These are phyloP conservation scores for Muscicapa adusta DNA, from an alignment of 2,113 vertebrate genomes.

Conservation along the genomic window DNA sequence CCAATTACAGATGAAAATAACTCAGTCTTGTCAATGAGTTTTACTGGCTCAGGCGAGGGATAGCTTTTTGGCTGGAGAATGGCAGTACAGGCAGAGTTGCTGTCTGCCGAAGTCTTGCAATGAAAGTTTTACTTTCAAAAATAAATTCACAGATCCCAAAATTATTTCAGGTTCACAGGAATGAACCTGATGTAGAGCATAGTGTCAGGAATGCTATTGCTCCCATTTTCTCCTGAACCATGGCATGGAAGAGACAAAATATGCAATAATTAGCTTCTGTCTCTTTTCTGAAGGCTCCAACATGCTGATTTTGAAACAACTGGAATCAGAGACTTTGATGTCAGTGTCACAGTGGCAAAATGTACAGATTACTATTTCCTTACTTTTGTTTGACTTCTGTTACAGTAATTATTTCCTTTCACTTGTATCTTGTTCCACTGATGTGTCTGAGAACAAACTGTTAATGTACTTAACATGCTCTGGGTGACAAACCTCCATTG, in stretches of 20 bases:
- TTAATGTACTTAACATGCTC: background rate
- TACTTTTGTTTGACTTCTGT: background rate
- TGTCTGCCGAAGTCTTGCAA: background rate
- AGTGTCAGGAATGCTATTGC: background rate
- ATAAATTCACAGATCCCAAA: background rate
- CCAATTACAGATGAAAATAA: background rate
- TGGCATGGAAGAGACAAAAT: background rate
- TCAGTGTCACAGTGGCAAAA: background rate
- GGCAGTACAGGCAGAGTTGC: background rate
- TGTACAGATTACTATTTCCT: background rate
- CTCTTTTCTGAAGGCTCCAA: background rate
- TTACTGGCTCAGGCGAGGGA: background rate
- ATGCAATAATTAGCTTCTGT: background rate
- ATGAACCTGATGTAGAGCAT: background rate
- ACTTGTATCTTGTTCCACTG: background rate
- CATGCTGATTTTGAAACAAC: background rate
- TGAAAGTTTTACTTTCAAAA: background rate
- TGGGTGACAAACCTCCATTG: background rate
- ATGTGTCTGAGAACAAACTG: background rate
- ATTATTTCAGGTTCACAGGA: background rate
- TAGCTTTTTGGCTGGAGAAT: background rate
- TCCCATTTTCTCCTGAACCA: background rate
- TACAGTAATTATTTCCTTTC: background rate
- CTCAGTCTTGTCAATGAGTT: background rate
- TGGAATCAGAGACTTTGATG: background rate